phyloP scores from a whole-genome alignment of 2,113 vertebrate species.

The Pituophis catenifer region DNA sequence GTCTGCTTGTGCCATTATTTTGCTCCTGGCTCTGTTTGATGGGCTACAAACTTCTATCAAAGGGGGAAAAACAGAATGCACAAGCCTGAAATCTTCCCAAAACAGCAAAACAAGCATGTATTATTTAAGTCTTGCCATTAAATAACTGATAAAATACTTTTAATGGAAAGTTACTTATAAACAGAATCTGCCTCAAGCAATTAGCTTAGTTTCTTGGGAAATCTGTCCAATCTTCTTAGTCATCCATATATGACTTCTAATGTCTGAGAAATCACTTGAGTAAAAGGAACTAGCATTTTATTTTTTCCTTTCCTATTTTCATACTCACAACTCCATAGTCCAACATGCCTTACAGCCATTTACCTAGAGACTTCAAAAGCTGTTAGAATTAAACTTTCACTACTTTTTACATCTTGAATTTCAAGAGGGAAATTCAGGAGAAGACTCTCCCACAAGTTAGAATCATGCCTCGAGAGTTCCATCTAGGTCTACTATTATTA shows the following conservation, averaged over 20 bases:
- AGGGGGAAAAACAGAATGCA: not conserved
- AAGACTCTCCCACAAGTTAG: slow-evolving; percentile 12
- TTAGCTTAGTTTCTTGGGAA: not conserved
- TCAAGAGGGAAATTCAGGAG: slow-evolving; percentile 16
- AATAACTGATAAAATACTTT: not conserved
- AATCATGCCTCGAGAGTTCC: slow-evolving; percentile 34
- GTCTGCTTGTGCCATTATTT: not conserved
- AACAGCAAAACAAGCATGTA: not conserved
- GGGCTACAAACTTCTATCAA: not conserved
- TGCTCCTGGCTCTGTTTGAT: not conserved
- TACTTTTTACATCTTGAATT: slow-evolving; percentile 35
- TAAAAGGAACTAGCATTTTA: not conserved
- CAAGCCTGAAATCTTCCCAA: not conserved
- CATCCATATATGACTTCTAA: not conserved
- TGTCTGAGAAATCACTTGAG: not conserved
- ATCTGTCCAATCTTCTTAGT: not conserved
- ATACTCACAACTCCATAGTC: not conserved
- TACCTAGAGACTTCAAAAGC: slow-evolving; percentile 1
- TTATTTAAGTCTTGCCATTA: slow-evolving; percentile 2
- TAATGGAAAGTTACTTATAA: not conserved
- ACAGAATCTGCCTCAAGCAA: not conserved
- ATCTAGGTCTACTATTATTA: slow-evolving; percentile 20
- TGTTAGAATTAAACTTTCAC: slow-evolving; percentile 49
- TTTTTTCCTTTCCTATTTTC: not conserved
- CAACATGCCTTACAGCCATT: slow-evolving; percentile 1